phyloP scores from a whole-genome alignment of 2,888 invertebrate species.

The Temnothorax ravouxi region DNA sequence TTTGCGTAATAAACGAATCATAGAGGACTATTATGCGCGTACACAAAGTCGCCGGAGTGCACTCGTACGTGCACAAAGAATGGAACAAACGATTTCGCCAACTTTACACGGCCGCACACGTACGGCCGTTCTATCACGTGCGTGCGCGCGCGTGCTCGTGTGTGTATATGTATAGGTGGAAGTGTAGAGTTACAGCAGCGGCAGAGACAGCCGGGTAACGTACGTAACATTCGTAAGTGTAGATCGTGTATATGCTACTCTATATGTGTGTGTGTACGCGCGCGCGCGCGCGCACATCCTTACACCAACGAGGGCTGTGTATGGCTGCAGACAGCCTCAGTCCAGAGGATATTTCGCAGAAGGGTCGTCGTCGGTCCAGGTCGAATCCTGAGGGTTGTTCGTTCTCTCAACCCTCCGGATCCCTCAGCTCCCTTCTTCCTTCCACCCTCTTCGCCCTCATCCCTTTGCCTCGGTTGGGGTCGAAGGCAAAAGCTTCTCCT shows the following conservation, averaged over 20 bases:
- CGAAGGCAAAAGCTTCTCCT: conserved; percentile 80
- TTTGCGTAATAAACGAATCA: conserved; percentile 68
- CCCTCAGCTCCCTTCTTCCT: conserved; percentile 47
- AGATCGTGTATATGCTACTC: not conserved
- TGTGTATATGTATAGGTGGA: conserved; percentile 10
- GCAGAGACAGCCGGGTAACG: conserved; percentile 61
- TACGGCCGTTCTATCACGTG: conserved; percentile 29
- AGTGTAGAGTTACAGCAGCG: conserved; percentile 70
- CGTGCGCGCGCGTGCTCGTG: not conserved
- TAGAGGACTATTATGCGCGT: conserved; percentile 65
- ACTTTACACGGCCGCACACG: conserved; percentile 68
- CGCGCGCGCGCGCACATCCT: conserved; percentile 12
- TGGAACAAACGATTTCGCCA: conserved; percentile 72
- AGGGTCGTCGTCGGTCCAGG: conserved; percentile 77
- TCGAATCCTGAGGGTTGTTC: conserved; percentile 80
- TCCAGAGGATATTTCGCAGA: conserved; percentile 81
- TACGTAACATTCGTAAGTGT: conserved; percentile 54
- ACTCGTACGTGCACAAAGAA: conserved; percentile 69
- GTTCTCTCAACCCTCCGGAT: conserved; percentile 74
- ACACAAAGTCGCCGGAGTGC: conserved; percentile 57
- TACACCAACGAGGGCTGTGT: conserved; percentile 56
- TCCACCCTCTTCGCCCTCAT: conserved; percentile 57
- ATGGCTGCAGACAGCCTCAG: conserved; percentile 77
- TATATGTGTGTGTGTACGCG: conserved; percentile 16
- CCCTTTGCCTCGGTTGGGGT: conserved; percentile 65